phyloP scores from a whole-genome alignment of 2,888 invertebrate species.

The Chymomyza caudatula region DNA sequence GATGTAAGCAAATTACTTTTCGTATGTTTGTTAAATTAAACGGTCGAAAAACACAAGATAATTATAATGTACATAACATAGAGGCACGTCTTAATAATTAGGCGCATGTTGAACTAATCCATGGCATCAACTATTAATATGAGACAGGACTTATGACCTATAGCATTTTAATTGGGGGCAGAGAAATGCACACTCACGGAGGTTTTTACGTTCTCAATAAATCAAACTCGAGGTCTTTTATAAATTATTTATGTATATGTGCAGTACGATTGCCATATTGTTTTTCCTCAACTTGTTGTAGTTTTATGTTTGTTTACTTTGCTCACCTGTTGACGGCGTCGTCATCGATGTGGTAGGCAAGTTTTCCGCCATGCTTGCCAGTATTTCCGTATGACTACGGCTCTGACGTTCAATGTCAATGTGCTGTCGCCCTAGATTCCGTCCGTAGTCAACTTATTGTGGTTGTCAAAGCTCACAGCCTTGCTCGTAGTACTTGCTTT shows the following conservation, averaged over 20 bases:
- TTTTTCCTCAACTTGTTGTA: neutral
- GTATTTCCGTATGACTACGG: neutral
- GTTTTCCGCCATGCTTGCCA: conserved; percentile 39
- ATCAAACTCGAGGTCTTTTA: conserved; percentile 56
- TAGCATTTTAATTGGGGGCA: neutral
- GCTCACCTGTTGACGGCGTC: conserved; percentile 65
- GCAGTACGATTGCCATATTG: neutral
- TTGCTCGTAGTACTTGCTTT: neutral
- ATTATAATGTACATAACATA: neutral
- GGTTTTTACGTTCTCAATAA: conserved; percentile 48
- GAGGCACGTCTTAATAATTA: neutral
- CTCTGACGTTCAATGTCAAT: neutral
- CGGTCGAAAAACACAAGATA: neutral
- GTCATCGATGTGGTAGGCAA: conserved; percentile 46
- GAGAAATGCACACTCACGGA: neutral
- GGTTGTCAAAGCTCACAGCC: conserved; percentile 6
- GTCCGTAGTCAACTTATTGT: conserved; percentile 13
- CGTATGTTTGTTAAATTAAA: neutral
- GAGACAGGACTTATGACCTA: neutral
- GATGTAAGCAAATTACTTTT: neutral
- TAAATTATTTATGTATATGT: conserved; percentile 52
- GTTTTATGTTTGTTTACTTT: conserved; percentile 10
- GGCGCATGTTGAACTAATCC: conserved; percentile 7
- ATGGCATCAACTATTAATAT: conserved; percentile 29
- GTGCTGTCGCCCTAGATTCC: conserved; percentile 3